Evolutionary conservation across 2,797 vertebrate genomes (phyloP).

Genomic region (Mormyrus hasselquistii): DNA sequence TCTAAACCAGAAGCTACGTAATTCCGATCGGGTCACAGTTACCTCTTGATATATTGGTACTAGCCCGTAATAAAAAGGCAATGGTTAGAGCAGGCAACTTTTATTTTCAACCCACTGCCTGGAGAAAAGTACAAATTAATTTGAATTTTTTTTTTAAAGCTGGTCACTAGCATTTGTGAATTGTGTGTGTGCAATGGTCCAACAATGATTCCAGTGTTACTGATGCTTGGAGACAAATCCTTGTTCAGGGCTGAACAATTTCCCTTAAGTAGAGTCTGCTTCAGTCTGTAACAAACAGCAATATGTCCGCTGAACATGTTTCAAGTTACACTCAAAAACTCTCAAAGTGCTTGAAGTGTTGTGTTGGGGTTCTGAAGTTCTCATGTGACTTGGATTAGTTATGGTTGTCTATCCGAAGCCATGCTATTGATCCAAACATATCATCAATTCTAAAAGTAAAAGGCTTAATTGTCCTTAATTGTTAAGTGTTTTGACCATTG

Average conservation of each 20-base stretch:
- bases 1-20: constrained; percentile 50
- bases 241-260: constrained; percentile 63
- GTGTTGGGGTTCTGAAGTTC: constrained; percentile 29
- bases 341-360: constrained; percentile 46
- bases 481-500: not conserved
- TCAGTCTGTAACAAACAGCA: constrained; percentile 63
- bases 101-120: constrained; percentile 36
- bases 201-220: constrained; percentile 73
- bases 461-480: constrained; percentile 14
- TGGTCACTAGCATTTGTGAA: constrained; percentile 54
- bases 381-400: constrained; percentile 38
- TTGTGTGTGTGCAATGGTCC: constrained; percentile 62
- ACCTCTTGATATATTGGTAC: constrained; percentile 50
- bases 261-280: constrained; percentile 61
- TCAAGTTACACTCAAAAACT: constrained; percentile 59
- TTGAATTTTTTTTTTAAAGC: constrained; percentile 24
- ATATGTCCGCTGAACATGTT: constrained; percentile 66
- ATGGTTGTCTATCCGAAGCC: constrained; percentile 59
- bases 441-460: constrained; percentile 29
- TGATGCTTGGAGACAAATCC: constrained; percentile 63
- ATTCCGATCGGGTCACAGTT: constrained; percentile 53
- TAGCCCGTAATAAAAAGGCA: constrained; percentile 23
- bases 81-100: constrained; percentile 16
- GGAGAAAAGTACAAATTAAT: constrained; percentile 40
- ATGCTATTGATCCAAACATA: constrained; percentile 48